Evolutionary conservation across 2,113 vertebrate genomes (phyloP).

Genomic region (Bubo scandiacus): DNA sequence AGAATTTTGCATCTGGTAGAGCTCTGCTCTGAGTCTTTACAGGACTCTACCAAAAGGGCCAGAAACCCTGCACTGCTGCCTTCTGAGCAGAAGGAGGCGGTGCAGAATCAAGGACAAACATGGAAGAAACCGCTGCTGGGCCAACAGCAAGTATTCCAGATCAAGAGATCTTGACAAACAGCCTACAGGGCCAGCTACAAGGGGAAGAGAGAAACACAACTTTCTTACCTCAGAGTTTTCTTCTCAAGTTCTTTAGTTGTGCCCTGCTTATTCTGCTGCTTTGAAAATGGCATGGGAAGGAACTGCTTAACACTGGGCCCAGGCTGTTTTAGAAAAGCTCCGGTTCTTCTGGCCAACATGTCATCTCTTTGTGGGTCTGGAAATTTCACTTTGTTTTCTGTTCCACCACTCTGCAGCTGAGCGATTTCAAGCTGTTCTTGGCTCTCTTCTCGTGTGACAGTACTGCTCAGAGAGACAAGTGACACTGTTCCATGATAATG

Average conservation of each 20-base stretch:
- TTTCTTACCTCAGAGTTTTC: conserved; percentile 64
- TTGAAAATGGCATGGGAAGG: conserved; percentile 76
- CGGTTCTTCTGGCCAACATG: conserved; percentile 63
- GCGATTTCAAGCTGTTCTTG: conserved; percentile 47
- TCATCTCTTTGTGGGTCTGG: conserved; percentile 70
- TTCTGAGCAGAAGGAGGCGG: background rate
- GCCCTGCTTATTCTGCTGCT: conserved; percentile 57
- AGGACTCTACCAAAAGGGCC: background rate
- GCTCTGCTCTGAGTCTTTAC: background rate
- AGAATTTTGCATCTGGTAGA: background rate
- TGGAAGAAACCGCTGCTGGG: background rate
- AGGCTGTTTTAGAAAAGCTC: conserved; percentile 62
- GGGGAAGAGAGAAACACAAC: background rate
- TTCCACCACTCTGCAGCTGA: conserved; percentile 18
- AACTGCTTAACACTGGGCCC: conserved; percentile 66
- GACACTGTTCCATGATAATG: conserved; percentile 59
- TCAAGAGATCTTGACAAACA: background rate
- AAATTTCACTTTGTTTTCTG: conserved; percentile 50
- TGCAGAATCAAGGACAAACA: background rate
- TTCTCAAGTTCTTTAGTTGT: conserved; percentile 53
- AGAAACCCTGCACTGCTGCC: background rate
- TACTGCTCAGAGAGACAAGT: conserved; percentile 58
- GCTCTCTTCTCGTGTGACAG: conserved; percentile 45
- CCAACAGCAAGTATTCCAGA: background rate
- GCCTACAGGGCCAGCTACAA: background rate